Conservation (phyloP, 2,888 invertebrate species). For the Quadroppia sp. region DNA sequence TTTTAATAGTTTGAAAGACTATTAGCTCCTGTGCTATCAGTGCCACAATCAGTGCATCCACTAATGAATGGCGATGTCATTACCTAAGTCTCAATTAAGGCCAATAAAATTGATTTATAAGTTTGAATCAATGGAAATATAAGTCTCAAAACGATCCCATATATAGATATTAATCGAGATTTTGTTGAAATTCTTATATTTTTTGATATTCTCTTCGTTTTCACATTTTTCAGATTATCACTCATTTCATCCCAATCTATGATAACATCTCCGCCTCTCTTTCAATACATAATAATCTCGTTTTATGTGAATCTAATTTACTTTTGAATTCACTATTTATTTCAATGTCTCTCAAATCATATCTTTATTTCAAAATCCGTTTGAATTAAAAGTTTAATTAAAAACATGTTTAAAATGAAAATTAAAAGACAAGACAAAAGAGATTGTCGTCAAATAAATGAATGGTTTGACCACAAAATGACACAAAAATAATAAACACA, state of each 20-base stretch:
- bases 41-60: not conserved
- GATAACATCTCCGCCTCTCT: slow-evolving; percentile 9
- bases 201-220: too few relatives aligned
- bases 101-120: slow-evolving; percentile 33
- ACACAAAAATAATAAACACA: too few relatives aligned
- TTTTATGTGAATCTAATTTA: slow-evolving; percentile 8
- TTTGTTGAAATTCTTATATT: too few relatives aligned
- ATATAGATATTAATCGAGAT: too few relatives aligned
- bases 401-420: too few relatives aligned
- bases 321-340: not conserved
- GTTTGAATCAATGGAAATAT: not conserved
- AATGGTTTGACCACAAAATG: not conserved
- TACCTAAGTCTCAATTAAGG: slow-evolving; percentile 30
- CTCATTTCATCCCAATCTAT: not conserved
- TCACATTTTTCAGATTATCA: not conserved
- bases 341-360: not conserved
- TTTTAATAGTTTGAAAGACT: not conserved
- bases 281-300: not conserved
- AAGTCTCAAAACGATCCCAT: not conserved
- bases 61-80: slow-evolving; percentile 15
- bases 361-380: not conserved
- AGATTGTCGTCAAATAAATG: not conserved
- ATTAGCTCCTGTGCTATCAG: not conserved
- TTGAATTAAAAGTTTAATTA: not conserved
- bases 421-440: not conserved